phyloP scores from a whole-genome alignment of 1,140 invertebrate genomes.

The Radopholus similis region DNA sequence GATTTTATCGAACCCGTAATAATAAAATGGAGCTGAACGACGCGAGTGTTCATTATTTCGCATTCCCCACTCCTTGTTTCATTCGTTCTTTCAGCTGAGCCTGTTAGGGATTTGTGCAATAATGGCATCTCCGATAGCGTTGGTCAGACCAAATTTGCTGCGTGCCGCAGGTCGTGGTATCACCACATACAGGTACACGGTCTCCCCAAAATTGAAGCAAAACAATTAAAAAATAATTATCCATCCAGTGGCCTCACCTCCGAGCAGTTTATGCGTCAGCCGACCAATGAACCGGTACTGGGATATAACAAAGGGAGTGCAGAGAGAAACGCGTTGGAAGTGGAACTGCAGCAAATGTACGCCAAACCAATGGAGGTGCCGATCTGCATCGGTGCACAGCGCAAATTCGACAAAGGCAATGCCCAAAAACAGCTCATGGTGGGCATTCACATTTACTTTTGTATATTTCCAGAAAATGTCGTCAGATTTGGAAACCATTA shows the following conservation, averaged over 20 bases:
- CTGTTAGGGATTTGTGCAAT: no score
- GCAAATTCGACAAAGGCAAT: constrained; percentile 46
- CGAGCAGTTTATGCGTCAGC: constrained; percentile 59
- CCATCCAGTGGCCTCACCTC: constrained; percentile 56
- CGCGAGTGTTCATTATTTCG: no score
- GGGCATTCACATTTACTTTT: constrained; percentile 8
- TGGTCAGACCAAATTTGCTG: no score
- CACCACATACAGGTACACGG: no score
- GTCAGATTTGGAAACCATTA: background rate
- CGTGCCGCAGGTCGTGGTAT: no score
- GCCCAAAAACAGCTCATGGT: constrained; percentile 53
- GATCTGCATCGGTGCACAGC: constrained; percentile 49
- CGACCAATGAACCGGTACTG: constrained; percentile 64
- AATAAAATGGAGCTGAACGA: no score
- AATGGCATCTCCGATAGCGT: no score
- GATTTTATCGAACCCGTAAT: no score
- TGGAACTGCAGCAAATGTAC: constrained; percentile 67
- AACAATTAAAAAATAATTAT: no score
- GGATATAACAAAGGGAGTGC: constrained; percentile 76
- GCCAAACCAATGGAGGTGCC: constrained; percentile 43
- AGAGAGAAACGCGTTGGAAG: constrained; percentile 74
- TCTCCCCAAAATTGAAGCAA: no score
- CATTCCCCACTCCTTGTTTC: no score
- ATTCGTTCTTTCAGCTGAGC: no score
- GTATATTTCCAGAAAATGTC: background rate